Conservation (phyloP, 2,888 invertebrate genomes). For the Pyrrhosoma nymphula region DNA sequence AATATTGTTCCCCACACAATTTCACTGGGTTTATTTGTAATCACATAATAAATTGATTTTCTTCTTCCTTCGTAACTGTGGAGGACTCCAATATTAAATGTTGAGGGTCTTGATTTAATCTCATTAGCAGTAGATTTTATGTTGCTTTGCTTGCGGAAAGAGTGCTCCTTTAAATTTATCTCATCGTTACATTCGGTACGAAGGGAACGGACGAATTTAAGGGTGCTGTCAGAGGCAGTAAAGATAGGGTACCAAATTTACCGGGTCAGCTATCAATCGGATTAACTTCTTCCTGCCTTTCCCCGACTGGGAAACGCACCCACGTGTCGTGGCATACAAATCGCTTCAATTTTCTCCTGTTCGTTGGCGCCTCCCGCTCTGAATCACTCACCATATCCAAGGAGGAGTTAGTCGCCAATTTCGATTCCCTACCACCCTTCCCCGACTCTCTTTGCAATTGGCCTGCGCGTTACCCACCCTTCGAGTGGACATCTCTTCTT, state of each 20-base stretch:
- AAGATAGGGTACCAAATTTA: neutral
- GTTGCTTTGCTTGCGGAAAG: neutral
- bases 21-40: too few species aligned
- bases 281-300: neutral
- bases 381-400: neutral
- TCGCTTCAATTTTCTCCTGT: neutral
- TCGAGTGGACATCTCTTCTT: neutral
- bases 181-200: neutral
- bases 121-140: neutral
- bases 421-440: neutral
- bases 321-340: neutral
- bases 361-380: neutral
- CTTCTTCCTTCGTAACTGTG: too few species aligned
- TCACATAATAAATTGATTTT: too few species aligned
- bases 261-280: neutral
- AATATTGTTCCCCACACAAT: too few species aligned
- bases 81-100: too few species aligned
- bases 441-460: neutral
- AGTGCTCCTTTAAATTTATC: neutral
- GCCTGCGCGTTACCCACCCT: neutral
- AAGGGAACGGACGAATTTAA: neutral
- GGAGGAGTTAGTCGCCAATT: neutral
- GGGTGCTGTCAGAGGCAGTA: neutral
- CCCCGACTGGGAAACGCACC: constrained; percentile 9
- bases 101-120: neutral